Base-by-base conservation (phyloP, 2,113 vertebrate species). In the Halcyon malimbica region DNA sequence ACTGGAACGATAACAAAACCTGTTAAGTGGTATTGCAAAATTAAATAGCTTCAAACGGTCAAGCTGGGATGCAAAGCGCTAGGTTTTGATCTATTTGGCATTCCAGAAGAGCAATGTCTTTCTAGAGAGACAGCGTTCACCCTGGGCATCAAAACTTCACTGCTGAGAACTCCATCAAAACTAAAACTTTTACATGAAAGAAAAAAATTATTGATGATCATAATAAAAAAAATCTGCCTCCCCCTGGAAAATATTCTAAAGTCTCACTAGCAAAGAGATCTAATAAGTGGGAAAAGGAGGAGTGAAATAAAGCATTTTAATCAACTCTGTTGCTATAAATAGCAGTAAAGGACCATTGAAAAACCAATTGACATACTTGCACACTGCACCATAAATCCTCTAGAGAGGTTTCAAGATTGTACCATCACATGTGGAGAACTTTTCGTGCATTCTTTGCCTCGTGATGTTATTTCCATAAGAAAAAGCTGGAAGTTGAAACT, bases 401-500 rank as follows among this genome's bases (percentile, higher is more conserved):
- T 35, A 59, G 64, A 92, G 68, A 75, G 82, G 39, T 51, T 82
- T 82, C 57, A 50, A 42, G 67, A 92, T n/a, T 48, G n/a, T 39
- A 35, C 67, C 69, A 62, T 68, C 86, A 63, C 60, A 46, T 17
- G 50, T 31, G 77, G 71, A 89, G 73, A 57, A 75, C 83, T 89
- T 92, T 71, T 76, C 1, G 5, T 83, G 83, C 37, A 53, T 86
- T 84, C 94, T 79, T 92, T 71, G 57, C 76, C 86, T 91, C 17
- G 3, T 92, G 87, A 94, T 78, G 74, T 87, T 95, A 79, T 94
- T 96, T 96, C 96, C 90, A 64, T 90, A 88, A 83, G 79, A 89
- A 95, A 95, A 94, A 95, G 37, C 69, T 96, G 89, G 75, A 97
- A 96, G 96, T 75, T 86, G 90, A 94, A 96, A 87, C 89, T 57